Base-by-base conservation (phyloP, 2,888 invertebrate genomes). In the Tortrix viridana region DNA sequence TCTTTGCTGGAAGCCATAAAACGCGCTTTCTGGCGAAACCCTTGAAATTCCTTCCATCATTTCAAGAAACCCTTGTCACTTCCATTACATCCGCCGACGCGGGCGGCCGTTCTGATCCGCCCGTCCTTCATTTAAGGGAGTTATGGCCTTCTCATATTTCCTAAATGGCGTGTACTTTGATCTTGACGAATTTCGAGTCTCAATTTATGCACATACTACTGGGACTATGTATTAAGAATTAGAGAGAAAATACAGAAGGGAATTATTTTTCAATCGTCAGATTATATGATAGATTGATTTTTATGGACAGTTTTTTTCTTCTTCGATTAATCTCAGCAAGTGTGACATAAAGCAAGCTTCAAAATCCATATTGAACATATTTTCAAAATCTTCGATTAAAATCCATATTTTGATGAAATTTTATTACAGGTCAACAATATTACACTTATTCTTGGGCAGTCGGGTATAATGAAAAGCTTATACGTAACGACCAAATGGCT, bases 11-110 rank as follows among this genome's bases (percentile, higher is more conserved):
- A 73, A 74, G 77, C 84, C 83, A 84, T 89, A 89, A 89, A 89
- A 84, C 80, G 80, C 79, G 82, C 79, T 82, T 81, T 81, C 73
- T 73, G 78, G 72, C 69, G 76, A 73, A 80, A 80, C 84, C 84
- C 81, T 84, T 73, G 74, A 80, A 84, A 88, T 88, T 89, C 84
- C 86, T 86, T 85, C 83, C 77, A 88, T 88, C 87, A 87, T 89
- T 88, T 85, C 78, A 79, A 80, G 82, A 75, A 84, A 88, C 89
- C 91, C 91, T 91, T 89, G 89, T 90, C 89, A 88, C 84, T 88
- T 85, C 85, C 86, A 88, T 90, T 90, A 89, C 86, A 81, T 79
- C 81, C 80, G 79, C 80, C 76, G 76, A 76, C 80, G 79, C 77
- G 81, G 73, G 75, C 77, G 81, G 78, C 79, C 83, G 80, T 83